Evolutionary conservation across 2,113 vertebrate genomes (phyloP), one percentile per base, ranked within the genome.

Genomic region (Aphelocoma coerulescens): DNA sequence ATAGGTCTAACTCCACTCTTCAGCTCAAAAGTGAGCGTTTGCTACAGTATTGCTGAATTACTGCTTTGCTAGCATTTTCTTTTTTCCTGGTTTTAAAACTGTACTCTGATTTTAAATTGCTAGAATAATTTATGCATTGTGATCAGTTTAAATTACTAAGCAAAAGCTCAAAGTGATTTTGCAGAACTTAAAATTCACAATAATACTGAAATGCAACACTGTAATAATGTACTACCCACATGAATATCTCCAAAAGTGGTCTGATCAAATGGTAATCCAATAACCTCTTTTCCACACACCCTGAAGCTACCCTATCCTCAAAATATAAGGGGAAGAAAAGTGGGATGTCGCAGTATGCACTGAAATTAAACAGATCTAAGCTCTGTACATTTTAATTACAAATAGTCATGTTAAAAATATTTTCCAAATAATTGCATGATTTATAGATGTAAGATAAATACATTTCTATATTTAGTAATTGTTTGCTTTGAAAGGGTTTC

Each of bases 351-450:
- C 33, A 44, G 16, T 71, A 59, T 75, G 33, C 17, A 11, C 55
- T 92, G 89, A 95, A 93, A 67, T 89, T 84, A 95, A 95, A 72
- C 93, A 95, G 93, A 89, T 92, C 55, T 93, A 63, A 78, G 39
- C 26, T 86, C 67, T 91, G 63, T 76, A 91, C 76, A 35, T 94
- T 85, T 93, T 94, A 94, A 94, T 95, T 95, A 86, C 79, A 48
- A 88, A 80, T 86, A 81, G 58, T 94, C 23, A 62, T 41, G 59
- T 91, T 94, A 78, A 81, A 95, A 95, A 55, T 90, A 92, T 95
- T 91, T 96, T 95, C 92, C 76, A 95, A 95, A 96, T 96, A 96
- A 88, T 94, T 95, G 7, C 52, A 78, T 89, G 72, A 95, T 93
- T 96, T 86, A 88, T 86, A 63, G 51, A 48, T 77, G 30, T 69